phyloP scores from a whole-genome alignment of 2,888 invertebrate species.

The Synergus umbraculus region DNA sequence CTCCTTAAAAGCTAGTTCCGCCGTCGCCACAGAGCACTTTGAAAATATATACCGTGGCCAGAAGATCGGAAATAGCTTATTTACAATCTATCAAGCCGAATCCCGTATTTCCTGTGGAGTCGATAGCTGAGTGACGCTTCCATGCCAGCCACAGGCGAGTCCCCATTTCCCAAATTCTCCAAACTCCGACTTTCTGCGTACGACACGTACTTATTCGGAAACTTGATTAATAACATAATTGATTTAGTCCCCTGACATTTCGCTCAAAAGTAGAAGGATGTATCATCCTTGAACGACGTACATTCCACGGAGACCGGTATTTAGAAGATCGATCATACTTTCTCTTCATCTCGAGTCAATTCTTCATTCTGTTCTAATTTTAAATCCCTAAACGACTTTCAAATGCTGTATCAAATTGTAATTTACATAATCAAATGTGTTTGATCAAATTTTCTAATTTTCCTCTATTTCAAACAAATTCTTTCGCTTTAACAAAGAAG shows the following conservation, averaged over 20 bases:
- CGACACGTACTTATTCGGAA: conserved; percentile 45
- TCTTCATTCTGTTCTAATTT: neutral
- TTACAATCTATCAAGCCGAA: conserved; percentile 55
- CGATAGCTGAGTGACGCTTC: conserved; percentile 76
- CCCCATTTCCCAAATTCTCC: conserved; percentile 72
- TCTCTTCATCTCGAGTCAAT: conserved; percentile 24
- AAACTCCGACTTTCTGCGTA: conserved; percentile 38
- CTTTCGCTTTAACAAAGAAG: neutral
- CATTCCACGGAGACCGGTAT: conserved; percentile 27
- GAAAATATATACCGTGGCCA: neutral
- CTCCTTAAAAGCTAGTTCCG: conserved; percentile 23
- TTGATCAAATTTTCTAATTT: neutral
- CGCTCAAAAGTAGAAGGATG: conserved; percentile 47
- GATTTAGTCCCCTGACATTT: conserved; percentile 57
- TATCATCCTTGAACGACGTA: conserved; percentile 42
- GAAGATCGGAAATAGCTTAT: conserved; percentile 43
- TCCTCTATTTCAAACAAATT: neutral
- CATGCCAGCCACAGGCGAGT: conserved; percentile 75
- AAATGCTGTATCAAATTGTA: neutral
- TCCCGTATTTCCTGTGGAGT: conserved; percentile 69
- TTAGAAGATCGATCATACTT: conserved; percentile 18
- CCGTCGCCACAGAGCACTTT: neutral
- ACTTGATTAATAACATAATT: conserved; percentile 59
- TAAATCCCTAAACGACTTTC: neutral
- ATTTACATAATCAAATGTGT: neutral